These are phyloP conservation scores for Vireo griseus DNA, from an alignment of 2,797 vertebrate species.

Conservation along the genomic window DNA sequence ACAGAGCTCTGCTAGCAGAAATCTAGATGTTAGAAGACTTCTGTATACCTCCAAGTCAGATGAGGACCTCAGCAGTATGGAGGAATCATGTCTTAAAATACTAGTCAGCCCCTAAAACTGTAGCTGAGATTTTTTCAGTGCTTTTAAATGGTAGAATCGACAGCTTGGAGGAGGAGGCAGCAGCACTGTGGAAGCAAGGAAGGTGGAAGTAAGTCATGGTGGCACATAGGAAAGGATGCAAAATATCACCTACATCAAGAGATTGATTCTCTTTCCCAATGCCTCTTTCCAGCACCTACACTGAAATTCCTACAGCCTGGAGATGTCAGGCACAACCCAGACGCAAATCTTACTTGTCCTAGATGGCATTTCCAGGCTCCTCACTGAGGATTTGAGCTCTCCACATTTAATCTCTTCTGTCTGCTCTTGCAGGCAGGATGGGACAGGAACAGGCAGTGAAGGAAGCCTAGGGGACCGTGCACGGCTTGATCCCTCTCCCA, in stretches of 20 bases:
- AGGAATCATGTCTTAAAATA: not conserved
- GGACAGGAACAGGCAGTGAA: not conserved
- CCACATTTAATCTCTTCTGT: not conserved
- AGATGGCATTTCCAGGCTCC: not conserved
- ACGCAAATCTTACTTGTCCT: not conserved
- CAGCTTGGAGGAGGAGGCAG: not conserved
- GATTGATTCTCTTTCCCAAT: not conserved
- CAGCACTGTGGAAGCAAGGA: not conserved
- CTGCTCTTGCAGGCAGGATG: not conserved
- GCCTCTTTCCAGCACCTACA: not conserved
- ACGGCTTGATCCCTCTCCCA: not conserved
- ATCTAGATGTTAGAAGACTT: not conserved
- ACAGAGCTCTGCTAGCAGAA: not conserved
- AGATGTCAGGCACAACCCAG: not conserved
- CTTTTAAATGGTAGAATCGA: not conserved
- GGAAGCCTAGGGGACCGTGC: rapidly evolving
- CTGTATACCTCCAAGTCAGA: not conserved
- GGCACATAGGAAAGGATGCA: not conserved
- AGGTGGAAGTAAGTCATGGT: not conserved
- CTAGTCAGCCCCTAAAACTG: not conserved
- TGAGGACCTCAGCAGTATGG: not conserved
- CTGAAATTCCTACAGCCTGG: not conserved
- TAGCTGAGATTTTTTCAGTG: not conserved
- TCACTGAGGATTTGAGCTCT: not conserved
- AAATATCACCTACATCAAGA: not conserved